Conservation (phyloP, 1,140 invertebrate species). For the Microplitis demolitor region DNA sequence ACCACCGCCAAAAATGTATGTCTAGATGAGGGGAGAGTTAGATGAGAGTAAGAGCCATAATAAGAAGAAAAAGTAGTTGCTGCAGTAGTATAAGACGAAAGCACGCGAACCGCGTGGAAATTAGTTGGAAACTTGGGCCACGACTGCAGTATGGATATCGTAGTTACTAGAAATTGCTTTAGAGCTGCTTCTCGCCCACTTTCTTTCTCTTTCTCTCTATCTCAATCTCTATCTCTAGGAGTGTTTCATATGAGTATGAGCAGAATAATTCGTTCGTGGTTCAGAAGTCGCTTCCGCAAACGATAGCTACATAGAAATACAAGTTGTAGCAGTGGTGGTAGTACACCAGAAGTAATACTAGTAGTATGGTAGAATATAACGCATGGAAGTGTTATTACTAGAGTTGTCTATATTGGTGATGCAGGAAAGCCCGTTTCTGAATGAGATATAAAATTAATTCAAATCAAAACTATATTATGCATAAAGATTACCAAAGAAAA, state of each 20-base stretch:
- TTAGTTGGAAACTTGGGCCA: slow-evolving; percentile 30
- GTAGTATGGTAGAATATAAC: not conserved
- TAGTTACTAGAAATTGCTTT: slow-evolving; percentile 35
- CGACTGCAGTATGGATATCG: slow-evolving; percentile 16
- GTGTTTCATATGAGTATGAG: slow-evolving; percentile 3
- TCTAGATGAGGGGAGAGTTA: not conserved
- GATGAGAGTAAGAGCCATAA: not conserved
- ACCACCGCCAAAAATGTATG: too few species aligned
- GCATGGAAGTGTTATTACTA: not conserved
- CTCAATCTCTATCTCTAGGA: not conserved
- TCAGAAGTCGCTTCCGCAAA: slow-evolving; percentile 16
- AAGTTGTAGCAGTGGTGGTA: not conserved
- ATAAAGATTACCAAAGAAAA: too few species aligned
- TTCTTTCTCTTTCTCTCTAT: slow-evolving; percentile 4
- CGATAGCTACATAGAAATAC: not conserved
- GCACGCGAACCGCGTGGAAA: slow-evolving; percentile 27
- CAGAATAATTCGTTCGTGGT: slow-evolving; percentile 2
- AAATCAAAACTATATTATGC: too few species aligned
- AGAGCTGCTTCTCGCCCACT: slow-evolving; percentile 18
- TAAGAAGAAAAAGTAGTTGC: not conserved
- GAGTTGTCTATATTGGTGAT: not conserved
- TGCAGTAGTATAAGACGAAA: not conserved
- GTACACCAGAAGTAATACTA: not conserved
- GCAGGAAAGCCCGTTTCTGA: not conserved
- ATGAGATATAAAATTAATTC: not conserved